Evolutionary conservation across 1,140 invertebrate species (phyloP).

Genomic region (Cotesia chilonis): DNA sequence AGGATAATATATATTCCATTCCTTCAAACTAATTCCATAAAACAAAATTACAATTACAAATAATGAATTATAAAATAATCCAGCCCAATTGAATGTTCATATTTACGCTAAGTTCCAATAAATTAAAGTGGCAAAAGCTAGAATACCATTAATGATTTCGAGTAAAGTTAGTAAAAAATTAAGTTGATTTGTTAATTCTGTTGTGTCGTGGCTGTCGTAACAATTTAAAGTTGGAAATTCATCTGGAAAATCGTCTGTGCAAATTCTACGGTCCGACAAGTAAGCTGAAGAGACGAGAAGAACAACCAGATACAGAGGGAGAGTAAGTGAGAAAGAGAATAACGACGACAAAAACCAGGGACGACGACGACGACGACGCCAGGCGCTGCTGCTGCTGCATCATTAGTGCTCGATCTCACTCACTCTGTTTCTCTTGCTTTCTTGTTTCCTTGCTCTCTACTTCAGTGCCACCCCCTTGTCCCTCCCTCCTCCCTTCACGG

Average conservation of each 20-base stretch:
- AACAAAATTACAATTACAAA: constrained; percentile 9
- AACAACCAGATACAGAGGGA: neutral
- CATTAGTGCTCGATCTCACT: constrained; percentile 53
- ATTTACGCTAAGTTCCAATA: neutral
- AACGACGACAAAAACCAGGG: constrained; percentile 50
- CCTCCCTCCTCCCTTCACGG: constrained; percentile 21
- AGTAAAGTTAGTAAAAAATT: neutral
- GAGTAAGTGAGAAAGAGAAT: constrained; percentile 28
- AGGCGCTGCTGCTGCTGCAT: constrained; percentile 47
- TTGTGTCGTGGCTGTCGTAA: neutral
- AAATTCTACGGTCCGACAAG: constrained; percentile 13
- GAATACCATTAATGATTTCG: too few species aligned
- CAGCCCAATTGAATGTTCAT: neutral
- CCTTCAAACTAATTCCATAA: constrained; percentile 5
- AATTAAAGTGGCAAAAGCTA: neutral
- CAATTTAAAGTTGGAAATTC: neutral
- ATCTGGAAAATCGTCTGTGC: constrained; percentile 1
- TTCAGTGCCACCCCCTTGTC: constrained; percentile 30
- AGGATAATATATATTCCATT: constrained; percentile 11
- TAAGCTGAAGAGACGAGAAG: constrained; percentile 23
- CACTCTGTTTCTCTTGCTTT: constrained; percentile 43
- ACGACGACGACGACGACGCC: constrained; percentile 43
- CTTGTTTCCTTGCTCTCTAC: constrained; percentile 38
- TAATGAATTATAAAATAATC: neutral
- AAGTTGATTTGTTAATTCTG: neutral